Percentiles rank a stretch among this genome's conserved stretches.
These are phyloP conservation scores for Garra rufa DNA, from an alignment of 2,113 vertebrate species.

Conservation along the genomic window DNA sequence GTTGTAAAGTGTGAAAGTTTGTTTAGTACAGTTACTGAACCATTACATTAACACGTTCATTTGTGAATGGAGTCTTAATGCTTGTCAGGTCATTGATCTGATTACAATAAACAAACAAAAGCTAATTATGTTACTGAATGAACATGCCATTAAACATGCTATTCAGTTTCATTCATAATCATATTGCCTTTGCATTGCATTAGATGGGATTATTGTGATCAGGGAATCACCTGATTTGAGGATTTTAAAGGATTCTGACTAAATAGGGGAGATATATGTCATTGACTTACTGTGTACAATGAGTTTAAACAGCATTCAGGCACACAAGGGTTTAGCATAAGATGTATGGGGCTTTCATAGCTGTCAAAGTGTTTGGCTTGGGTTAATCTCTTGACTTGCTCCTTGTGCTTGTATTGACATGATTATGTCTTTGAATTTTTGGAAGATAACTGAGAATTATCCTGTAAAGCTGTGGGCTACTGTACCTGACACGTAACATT, in stretches of 20 bases:
- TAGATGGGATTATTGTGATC: constrained; percentile 42
- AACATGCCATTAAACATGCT: background rate
- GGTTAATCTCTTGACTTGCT: constrained; percentile 64
- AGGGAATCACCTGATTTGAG: constrained; percentile 47
- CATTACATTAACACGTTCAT: background rate
- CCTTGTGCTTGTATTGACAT: constrained; percentile 58
- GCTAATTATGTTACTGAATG: background rate
- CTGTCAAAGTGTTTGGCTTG: constrained; percentile 67
- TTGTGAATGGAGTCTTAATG: background rate
- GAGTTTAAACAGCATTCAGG: constrained; percentile 42
- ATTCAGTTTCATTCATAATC: background rate
- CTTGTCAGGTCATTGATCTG: background rate
- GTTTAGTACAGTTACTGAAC: constrained; percentile 29
- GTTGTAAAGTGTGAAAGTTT: constrained; percentile 44
- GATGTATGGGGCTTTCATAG: constrained; percentile 65
- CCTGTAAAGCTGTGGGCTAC: background rate
- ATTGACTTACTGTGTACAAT: constrained; percentile 43
- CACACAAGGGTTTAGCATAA: constrained; percentile 64
- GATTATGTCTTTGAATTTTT: constrained; percentile 58
- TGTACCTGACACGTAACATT: background rate
- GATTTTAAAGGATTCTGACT: constrained; percentile 50
- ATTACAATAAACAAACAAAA: constrained; percentile 6
- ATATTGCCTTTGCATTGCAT: constrained; percentile 37
- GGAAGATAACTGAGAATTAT: constrained; percentile 45
- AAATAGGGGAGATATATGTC: constrained; percentile 25